Evolutionary conservation across 2,113 vertebrate genomes (phyloP).

Genomic region (Myrmophylax atrothorax): DNA sequence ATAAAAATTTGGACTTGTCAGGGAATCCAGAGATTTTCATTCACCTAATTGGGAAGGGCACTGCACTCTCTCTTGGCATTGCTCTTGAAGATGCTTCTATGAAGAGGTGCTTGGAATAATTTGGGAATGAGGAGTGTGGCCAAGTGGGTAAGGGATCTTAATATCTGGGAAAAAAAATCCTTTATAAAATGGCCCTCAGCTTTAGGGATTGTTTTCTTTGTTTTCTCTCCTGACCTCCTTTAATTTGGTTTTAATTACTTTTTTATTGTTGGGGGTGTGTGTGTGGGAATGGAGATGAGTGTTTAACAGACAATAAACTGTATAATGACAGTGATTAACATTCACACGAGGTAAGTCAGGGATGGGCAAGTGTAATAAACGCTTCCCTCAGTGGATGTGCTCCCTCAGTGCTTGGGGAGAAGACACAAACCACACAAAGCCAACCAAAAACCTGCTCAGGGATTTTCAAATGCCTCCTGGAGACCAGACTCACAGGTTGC

Average conservation of each 20-base stretch:
- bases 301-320: not conserved
- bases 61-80: rapidly evolving
- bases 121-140: not conserved
- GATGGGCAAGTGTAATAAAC: not conserved
- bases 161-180: not conserved
- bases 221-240: not conserved
- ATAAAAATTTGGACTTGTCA: not conserved
- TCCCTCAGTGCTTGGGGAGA: not conserved
- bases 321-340: not conserved
- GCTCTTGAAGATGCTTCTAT: not conserved
- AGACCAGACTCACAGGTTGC: not conserved
- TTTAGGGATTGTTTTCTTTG: not conserved
- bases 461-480: not conserved
- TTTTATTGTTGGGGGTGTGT: not conserved
- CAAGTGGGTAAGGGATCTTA: not conserved
- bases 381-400: not conserved
- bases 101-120: not conserved
- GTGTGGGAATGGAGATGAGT: not conserved
- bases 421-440: not conserved
- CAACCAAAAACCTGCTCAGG: not conserved
- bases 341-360: not conserved
- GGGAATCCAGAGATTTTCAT: not conserved
- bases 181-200: not conserved
- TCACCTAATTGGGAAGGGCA: not conserved
- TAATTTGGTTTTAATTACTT: not conserved